Evolutionary conservation across 2,797 vertebrate species (phyloP).

Genomic region (Phylloscopus collybita): DNA sequence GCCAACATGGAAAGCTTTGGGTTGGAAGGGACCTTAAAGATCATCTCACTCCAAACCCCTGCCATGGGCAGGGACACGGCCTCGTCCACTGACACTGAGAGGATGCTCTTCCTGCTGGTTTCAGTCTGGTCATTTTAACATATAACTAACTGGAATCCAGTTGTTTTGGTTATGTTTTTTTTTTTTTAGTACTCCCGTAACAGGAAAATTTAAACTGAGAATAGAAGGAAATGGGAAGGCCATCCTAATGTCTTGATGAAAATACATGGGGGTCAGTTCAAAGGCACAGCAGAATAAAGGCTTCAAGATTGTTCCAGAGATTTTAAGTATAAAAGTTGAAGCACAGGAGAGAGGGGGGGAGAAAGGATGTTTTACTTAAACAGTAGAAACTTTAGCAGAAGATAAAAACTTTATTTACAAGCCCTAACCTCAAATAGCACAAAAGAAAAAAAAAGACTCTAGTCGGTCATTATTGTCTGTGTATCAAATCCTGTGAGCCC

Average conservation of each 20-base stretch:
- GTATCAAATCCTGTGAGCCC: neutral
- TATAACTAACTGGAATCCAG: neutral
- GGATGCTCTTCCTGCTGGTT: slow-evolving; percentile 7
- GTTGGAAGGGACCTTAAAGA: neutral
- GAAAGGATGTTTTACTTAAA: neutral
- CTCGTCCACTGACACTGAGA: neutral
- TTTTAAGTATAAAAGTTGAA: neutral
- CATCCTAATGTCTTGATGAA: slow-evolving; percentile 3
- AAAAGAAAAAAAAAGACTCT: neutral
- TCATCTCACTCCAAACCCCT: neutral
- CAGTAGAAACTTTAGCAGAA: neutral
- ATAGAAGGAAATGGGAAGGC: slow-evolving; percentile 60
- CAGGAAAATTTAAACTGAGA: slow-evolving; percentile 40
- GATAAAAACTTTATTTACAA: neutral
- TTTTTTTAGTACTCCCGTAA: neutral
- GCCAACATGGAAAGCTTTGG: neutral
- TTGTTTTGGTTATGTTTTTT: neutral
- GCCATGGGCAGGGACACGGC: neutral
- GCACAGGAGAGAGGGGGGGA: neutral
- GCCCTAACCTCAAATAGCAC: neutral
- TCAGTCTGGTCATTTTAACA: neutral
- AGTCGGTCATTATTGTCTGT: neutral
- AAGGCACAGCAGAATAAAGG: neutral
- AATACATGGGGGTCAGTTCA: neutral
- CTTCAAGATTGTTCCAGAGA: neutral